phyloP scores from a whole-genome alignment of 2,888 invertebrate species.

The Synanthedon myopaeformis region DNA sequence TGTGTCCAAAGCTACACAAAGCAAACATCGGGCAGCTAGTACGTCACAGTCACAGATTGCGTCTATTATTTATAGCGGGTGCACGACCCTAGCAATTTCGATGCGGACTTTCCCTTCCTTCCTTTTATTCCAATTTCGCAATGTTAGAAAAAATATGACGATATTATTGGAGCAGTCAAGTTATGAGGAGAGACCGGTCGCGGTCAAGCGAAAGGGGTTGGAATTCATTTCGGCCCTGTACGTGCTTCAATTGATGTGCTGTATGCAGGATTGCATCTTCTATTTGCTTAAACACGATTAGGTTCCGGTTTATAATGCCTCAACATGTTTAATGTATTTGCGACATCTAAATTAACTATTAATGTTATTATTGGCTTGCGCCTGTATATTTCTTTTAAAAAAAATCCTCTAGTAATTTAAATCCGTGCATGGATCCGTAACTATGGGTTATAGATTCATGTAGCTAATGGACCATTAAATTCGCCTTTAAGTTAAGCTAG shows the following conservation, averaged over 20 bases:
- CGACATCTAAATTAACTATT: too few species aligned
- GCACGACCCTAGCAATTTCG: slow-evolving; percentile 57
- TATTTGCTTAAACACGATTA: too few species aligned
- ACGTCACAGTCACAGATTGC: slow-evolving; percentile 49
- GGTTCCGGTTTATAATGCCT: too few species aligned
- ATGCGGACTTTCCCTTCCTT: slow-evolving; percentile 50
- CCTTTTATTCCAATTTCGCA: slow-evolving; percentile 61
- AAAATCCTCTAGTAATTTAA: too few species aligned
- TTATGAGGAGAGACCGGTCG: slow-evolving; percentile 34
- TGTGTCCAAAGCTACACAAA: not conserved
- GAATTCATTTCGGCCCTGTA: slow-evolving; percentile 26
- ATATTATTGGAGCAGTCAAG: slow-evolving; percentile 59
- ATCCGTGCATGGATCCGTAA: too few species aligned
- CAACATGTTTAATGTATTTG: too few species aligned
- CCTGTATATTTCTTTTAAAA: too few species aligned
- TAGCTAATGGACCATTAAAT: too few species aligned
- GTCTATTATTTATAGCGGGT: slow-evolving; percentile 61
- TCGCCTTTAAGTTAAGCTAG: too few species aligned
- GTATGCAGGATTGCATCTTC: too few species aligned
- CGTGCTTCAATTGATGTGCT: not conserved
- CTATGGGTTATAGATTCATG: too few species aligned
- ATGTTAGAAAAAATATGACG: slow-evolving; percentile 66
- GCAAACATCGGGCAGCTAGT: slow-evolving; percentile 1
- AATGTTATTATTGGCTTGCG: too few species aligned
- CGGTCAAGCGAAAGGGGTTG: slow-evolving; percentile 54